Evolutionary conservation across 1,140 invertebrate species (phyloP), one percentile per base, ranked within the genome.

Genomic region (Laodelphax striatellus): DNA sequence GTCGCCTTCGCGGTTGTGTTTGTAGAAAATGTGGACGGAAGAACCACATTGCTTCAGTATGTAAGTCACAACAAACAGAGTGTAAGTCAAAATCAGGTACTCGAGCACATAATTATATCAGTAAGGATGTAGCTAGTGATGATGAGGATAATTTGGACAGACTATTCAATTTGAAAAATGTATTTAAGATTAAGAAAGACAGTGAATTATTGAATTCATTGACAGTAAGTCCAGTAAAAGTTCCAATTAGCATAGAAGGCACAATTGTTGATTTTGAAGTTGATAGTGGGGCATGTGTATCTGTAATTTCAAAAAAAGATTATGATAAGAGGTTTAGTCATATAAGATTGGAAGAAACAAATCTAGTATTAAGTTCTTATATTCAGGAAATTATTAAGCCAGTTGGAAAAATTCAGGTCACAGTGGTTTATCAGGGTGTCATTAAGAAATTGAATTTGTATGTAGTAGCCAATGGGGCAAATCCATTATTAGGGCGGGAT

Each of bases 241-340:
- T 54, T 2, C n/a, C 21, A 9, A 8, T 54, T 4, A 14, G 2
- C 5, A 22, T 54, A 4, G 52, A 19, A 54, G 21, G 21, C 6
- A 54, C 6, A 54, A n/a, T n/a, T 4, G 5, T 54, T 13, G 5
- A 54, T 9, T 54, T 54, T 54, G 52, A 56, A 34, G 55, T 56
- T 5, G 55, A 56, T n/a, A 31, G 28, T n/a, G 21, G 21, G n/a
- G 55, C 55, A 13, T 56, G 55, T 56, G 55, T 56, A 4, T 31
- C 21, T 10, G 21, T 56, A 24, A 22, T 56, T 19, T 17, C 24
- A 17, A 41, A 56, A 16, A n/a, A n/a, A n/a, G n/a, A n/a, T n/a
- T n/a, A n/a, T n/a, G n/a, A n/a, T n/a, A n/a, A n/a, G n/a, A n/a
- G n/a, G n/a, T n/a, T n/a, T n/a, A n/a, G n/a, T n/a, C n/a, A n/a